Percentiles rank a stretch among this genome's conserved stretches.
phyloP scores from a whole-genome alignment of 2,113 vertebrate genomes.

The Neopipo cinnamomea region DNA sequence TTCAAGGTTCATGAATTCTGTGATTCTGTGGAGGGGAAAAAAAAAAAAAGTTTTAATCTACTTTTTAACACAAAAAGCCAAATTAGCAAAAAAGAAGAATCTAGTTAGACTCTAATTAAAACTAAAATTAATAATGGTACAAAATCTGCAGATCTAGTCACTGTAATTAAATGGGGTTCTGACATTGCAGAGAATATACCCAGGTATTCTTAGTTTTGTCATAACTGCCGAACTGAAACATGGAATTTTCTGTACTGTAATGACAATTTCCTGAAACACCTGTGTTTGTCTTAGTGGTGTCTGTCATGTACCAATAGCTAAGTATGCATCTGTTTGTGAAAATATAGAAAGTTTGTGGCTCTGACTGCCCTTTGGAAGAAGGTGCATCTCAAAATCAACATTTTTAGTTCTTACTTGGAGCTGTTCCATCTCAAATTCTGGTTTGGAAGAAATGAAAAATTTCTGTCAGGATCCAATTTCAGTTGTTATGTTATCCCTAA shows the following conservation, averaged over 20 bases:
- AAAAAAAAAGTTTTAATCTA: not conserved
- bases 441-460: not conserved
- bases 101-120: slow-evolving; percentile 37
- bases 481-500: not conserved
- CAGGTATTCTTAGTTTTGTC: not conserved
- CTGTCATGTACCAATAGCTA: not conserved
- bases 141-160: slow-evolving; percentile 2
- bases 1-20: not conserved
- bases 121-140: slow-evolving; percentile 3
- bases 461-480: not conserved
- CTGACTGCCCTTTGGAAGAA: not conserved
- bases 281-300: not conserved
- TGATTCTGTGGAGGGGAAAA: not conserved
- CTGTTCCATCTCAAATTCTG: not conserved
- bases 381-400: not conserved
- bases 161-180: not conserved
- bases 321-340: not conserved
- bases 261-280: slow-evolving; percentile 10
- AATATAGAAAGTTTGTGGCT: not conserved
- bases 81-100: slow-evolving; percentile 46
- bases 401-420: not conserved
- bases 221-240: not conserved
- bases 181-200: not conserved
- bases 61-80: slow-evolving; percentile 61
- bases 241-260: not conserved